Evolutionary conservation across 2,888 invertebrate genomes (phyloP).

Genomic region (Scelioninae gen. 1): DNA sequence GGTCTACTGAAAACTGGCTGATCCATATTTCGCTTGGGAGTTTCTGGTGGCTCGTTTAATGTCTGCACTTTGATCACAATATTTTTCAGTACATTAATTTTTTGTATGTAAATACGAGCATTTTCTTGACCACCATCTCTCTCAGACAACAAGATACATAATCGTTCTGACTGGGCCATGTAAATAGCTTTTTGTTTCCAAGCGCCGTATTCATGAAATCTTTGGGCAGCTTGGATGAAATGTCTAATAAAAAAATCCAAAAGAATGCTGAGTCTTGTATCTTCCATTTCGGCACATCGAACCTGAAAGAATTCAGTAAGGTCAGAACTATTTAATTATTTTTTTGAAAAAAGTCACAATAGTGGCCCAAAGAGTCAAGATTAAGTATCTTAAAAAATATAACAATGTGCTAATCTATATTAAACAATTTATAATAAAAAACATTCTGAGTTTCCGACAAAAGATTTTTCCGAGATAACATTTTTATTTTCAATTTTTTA

Average conservation of each 20-base stretch:
- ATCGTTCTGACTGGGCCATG: conserved; percentile 89
- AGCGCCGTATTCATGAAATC: conserved; percentile 87
- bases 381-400: too few relatives aligned
- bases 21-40: conserved; percentile 78
- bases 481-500: too few relatives aligned
- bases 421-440: too few relatives aligned
- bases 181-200: conserved; percentile 88
- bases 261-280: conserved; percentile 87
- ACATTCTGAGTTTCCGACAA: too few relatives aligned
- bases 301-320: conserved; percentile 75
- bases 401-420: too few relatives aligned
- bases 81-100: conserved; percentile 83
- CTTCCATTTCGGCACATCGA: conserved; percentile 85
- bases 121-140: conserved; percentile 86
- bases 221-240: conserved; percentile 89
- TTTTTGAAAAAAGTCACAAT: not conserved
- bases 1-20: conserved; percentile 73
- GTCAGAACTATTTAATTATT: too few relatives aligned
- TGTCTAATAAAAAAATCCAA: conserved; percentile 90
- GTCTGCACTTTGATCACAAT: conserved; percentile 22
- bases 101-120: conserved; percentile 86
- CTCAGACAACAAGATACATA: conserved; percentile 87
- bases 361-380: too few relatives aligned
- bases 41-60: conserved; percentile 74
- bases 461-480: too few relatives aligned